Base-by-base conservation (phyloP, 2,113 vertebrate species). In the Dissostichus mawsoni region DNA sequence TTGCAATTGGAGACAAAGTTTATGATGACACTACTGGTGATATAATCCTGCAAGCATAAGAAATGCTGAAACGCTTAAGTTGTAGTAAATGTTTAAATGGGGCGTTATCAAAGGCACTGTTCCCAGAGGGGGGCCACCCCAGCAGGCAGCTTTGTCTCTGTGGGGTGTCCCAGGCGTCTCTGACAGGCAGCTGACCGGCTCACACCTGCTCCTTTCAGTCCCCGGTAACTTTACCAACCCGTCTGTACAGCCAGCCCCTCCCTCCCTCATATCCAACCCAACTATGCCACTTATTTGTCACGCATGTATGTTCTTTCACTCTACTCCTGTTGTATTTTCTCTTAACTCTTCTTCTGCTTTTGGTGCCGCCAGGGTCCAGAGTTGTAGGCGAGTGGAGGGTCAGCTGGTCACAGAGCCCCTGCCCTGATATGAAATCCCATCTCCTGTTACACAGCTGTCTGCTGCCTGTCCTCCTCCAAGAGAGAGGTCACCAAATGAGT, bases 381-480 rank as follows among this genome's bases (percentile, higher is more conserved):
- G 56, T 20, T 25, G 25, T 29, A 25, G 61, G 58, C 12, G 53
- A 41, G 61, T 33, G 33, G 50, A 65, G 1, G 16, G 23, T 66
- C 12, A 2, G 47, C 3, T 67, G 57, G 62, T 81, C 82, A 83
- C 57, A 2, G 25, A 86, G 87, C 7, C 82, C 33, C 87, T 87
- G 51, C 66, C 20, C 59, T 81, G 80, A 79, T 83, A 45, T 81
- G 52, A 88, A 85, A 80, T 65, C 67, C 16, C n/a, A 52, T 91
- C 82, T 94, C 89, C 61, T 74, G 79, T 93, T 92, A 89, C 94
- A 79, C 92, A 93, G 93, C 93, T 94, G 92, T 89, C 91, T 88
- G 51, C 72, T 84, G 85, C 72, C 78, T 59, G 74, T 92, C 86
- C 84, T 77, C 45, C 71, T 76, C 58, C 47, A 50, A 83, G 74